Conservation (phyloP, 1,140 invertebrate species). For the Cotesia glomerata region DNA sequence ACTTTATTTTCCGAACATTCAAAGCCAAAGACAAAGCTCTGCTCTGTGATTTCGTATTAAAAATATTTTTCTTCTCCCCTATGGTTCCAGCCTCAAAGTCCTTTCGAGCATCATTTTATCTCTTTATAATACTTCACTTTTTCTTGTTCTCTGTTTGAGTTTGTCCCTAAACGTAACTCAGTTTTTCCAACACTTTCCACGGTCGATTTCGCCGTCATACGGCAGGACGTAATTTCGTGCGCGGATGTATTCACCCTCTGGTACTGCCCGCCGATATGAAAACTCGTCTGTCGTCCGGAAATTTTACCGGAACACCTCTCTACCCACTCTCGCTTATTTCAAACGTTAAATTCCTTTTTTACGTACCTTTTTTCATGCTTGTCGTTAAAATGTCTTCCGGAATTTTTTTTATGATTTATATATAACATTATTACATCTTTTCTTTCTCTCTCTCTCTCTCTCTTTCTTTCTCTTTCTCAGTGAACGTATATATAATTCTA, state of each 20-base stretch:
- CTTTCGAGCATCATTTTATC: not conserved
- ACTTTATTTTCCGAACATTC: slow-evolving; percentile 34
- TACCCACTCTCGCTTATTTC: not conserved
- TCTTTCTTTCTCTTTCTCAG: too few relatives aligned
- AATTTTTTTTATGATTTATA: not conserved
- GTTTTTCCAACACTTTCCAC: slow-evolving; percentile 23
- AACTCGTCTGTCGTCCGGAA: slow-evolving; percentile 21
- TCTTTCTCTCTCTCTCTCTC: too few relatives aligned
- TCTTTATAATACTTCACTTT: not conserved
- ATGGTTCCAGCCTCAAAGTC: too few relatives aligned
- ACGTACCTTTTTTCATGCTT: not conserved
- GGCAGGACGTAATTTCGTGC: slow-evolving; percentile 24
- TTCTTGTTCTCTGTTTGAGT: not conserved
- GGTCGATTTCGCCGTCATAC: slow-evolving; percentile 26
- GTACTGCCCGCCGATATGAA: slow-evolving; percentile 15
- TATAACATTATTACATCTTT: not conserved
- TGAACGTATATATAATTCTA: too few relatives aligned
- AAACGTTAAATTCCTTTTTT: slow-evolving; percentile 1
- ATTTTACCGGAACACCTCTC: slow-evolving; percentile 24
- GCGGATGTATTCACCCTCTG: slow-evolving; percentile 19
- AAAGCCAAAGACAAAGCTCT: slow-evolving; percentile 47
- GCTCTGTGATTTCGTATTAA: too few relatives aligned
- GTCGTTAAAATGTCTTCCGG: slow-evolving; percentile 11
- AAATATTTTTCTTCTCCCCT: too few relatives aligned
- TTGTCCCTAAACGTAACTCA: not conserved